Evolutionary conservation across 2,888 invertebrate species (phyloP).

Genomic region (Epinotia bilunana): DNA sequence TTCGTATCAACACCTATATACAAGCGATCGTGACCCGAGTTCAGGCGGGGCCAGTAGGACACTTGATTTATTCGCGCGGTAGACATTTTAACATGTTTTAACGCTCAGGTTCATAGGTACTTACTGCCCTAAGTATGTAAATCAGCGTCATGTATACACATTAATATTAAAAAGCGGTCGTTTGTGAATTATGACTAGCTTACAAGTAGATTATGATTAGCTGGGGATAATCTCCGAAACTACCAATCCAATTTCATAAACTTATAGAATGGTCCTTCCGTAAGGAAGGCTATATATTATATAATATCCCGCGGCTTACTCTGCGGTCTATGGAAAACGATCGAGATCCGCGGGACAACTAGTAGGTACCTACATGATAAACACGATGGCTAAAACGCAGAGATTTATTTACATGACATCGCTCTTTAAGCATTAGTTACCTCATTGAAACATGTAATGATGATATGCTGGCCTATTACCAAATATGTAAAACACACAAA

Average conservation of each 20-base stretch:
- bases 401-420: too few relatives aligned
- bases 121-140: not conserved
- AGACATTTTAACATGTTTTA: conserved; percentile 24
- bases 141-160: not conserved
- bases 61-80: conserved; percentile 42
- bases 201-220: too few relatives aligned
- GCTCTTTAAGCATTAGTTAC: not conserved
- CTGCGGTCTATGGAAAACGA: too few relatives aligned
- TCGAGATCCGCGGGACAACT: too few relatives aligned
- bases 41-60: conserved; percentile 45
- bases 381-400: too few relatives aligned
- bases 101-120: conserved; percentile 22
- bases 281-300: too few relatives aligned
- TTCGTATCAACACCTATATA: conserved; percentile 41
- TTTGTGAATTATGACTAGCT: not conserved
- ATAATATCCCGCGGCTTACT: too few relatives aligned
- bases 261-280: too few relatives aligned
- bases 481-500: not conserved
- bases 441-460: not conserved
- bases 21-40: conserved; percentile 43
- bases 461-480: not conserved
- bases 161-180: not conserved
- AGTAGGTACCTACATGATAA: too few relatives aligned
- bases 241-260: not conserved
- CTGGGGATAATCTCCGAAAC: not conserved